Percentiles rank a stretch among this genome's conserved stretches.
These are phyloP conservation scores for Argopecten irradians DNA, from an alignment of 1,140 invertebrate species.

Conservation along the genomic window DNA sequence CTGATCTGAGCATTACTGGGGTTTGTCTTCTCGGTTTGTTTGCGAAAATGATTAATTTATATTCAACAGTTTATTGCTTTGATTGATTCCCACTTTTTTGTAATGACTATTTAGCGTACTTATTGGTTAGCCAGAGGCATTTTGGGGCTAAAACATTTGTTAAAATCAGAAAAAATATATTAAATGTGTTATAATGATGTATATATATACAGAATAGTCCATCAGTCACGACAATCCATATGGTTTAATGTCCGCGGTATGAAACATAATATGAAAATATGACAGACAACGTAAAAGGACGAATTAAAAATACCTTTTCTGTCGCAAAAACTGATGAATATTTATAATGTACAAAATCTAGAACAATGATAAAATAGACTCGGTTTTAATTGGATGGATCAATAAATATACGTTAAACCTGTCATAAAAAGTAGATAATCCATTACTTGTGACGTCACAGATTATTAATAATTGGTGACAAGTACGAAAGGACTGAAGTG, in stretches of 20 bases:
- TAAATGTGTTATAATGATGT: neutral
- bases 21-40: too few relatives aligned
- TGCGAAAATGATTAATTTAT: too few relatives aligned
- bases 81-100: neutral
- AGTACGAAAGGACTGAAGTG: too few relatives aligned
- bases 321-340: too few relatives aligned
- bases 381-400: too few relatives aligned
- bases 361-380: neutral
- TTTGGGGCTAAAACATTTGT: neutral
- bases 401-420: too few relatives aligned
- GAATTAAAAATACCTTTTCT: neutral
- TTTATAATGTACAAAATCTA: neutral
- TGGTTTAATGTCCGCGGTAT: neutral
- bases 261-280: neutral
- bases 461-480: neutral
- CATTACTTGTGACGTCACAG: too few relatives aligned
- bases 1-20: too few relatives aligned
- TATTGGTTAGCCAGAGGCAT: too few relatives aligned
- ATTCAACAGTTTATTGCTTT: too few relatives aligned
- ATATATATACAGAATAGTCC: neutral
- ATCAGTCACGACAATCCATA: neutral
- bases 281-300: neutral
- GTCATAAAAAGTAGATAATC: neutral
- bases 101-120: neutral
- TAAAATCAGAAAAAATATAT: neutral